Conservation (phyloP, 2,797 vertebrate species). For the Lutjanus argentimaculatus region DNA sequence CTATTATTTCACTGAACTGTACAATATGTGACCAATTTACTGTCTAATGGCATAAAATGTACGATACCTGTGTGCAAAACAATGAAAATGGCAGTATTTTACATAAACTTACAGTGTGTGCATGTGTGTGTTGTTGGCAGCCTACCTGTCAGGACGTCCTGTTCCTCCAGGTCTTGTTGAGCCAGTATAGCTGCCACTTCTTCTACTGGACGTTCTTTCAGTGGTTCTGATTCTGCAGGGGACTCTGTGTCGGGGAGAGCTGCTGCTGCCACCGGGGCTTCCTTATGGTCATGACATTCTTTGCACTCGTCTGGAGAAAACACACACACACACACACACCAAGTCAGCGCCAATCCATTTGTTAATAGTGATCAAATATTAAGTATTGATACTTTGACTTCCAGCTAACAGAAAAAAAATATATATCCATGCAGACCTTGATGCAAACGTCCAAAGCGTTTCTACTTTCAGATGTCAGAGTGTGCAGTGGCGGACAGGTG, state of each 20-base stretch:
- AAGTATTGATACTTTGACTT: not conserved
- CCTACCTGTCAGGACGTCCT: conserved; percentile 87
- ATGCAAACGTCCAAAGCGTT: not conserved
- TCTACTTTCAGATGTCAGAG: not conserved
- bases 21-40: not conserved
- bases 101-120: not conserved
- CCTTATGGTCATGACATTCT: conserved; percentile 67
- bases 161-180: conserved; percentile 91
- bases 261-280: not conserved
- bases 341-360: too few species aligned
- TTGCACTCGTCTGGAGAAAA: conserved; percentile 72
- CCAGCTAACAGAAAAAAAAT: not conserved
- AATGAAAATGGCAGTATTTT: too few species aligned
- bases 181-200: conserved; percentile 92
- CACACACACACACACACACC: not conserved
- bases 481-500: not conserved
- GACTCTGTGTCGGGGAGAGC: not conserved
- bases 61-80: not conserved
- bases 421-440: not conserved
- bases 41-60: not conserved
- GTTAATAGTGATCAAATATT: not conserved
- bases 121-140: not conserved
- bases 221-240: conserved; percentile 20
- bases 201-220: conserved; percentile 91
- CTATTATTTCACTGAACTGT: too few species aligned